Evolutionary conservation across 1,140 invertebrate species (phyloP).

Genomic region (Drosophila baimaii): DNA sequence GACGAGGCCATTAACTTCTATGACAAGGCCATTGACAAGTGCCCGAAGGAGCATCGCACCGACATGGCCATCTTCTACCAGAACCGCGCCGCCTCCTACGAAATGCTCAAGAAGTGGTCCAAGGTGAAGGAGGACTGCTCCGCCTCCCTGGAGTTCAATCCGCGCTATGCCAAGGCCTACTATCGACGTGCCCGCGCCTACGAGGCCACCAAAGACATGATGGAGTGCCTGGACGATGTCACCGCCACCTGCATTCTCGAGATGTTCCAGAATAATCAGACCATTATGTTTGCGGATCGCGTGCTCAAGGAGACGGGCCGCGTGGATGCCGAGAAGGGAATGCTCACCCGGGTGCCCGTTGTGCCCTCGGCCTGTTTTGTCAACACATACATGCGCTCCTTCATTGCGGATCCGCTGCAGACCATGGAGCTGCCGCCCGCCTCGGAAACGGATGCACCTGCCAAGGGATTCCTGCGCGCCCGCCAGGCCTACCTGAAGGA

Average conservation of each 20-base stretch:
- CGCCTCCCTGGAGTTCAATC: conserved; percentile 93
- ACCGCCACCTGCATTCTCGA: conserved; percentile 96
- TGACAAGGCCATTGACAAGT: conserved; percentile 94
- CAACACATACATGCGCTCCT: conserved; percentile 93
- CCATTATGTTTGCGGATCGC: conserved; percentile 92
- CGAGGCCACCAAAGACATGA: conserved; percentile 91
- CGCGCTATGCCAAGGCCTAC: conserved; percentile 95
- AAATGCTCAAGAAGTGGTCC: conserved; percentile 94
- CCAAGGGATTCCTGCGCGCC: conserved; percentile 88
- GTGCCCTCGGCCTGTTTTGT: conserved; percentile 94
- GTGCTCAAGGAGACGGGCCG: conserved; percentile 91
- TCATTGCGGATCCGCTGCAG: conserved; percentile 90
- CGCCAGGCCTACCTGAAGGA: conserved; percentile 88
- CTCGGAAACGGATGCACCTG: conserved; percentile 70
- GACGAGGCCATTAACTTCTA: conserved; percentile 95
- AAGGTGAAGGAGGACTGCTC: conserved; percentile 94
- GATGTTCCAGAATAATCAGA: conserved; percentile 92
- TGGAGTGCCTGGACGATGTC: conserved; percentile 94
- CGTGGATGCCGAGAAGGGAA: conserved; percentile 89
- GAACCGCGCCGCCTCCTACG: conserved; percentile 97
- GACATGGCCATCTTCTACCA: conserved; percentile 97
- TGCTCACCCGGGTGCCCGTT: conserved; percentile 88
- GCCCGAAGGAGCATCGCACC: conserved; percentile 89
- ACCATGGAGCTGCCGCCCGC: conserved; percentile 29
- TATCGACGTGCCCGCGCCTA: conserved; percentile 92